Base-by-base conservation (phyloP, 1,140 invertebrate species). In the Calliphora vicina region DNA sequence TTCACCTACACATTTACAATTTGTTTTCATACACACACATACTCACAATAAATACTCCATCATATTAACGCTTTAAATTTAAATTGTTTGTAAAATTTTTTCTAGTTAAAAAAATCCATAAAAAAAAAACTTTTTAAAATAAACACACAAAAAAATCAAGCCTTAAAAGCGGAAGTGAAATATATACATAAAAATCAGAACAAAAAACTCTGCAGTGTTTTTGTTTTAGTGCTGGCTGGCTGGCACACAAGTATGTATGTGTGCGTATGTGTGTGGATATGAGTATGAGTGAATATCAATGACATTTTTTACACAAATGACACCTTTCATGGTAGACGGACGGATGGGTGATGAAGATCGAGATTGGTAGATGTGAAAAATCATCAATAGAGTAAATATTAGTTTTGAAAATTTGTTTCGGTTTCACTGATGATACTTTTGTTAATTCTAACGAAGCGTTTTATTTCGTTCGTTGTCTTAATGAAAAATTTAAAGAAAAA, bases 101-200 rank as follows among this genome's bases (percentile, higher is more conserved):
- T 50, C 1, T 17, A 50, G 17, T 17, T 17, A 50, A 50, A 50
- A 50, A 50, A 50, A 50, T 50, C 1, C 0, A 17, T n/a, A 12
- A 17, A 50, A 50, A 50, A 50, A 50, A 50, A 50, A 50, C 45
- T 35, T 74, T 74, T 74, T 29, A 74, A 74, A 74, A 74, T 74
- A 74, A 74, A 74, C 72, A 35, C 10, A 26, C 25, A n/a, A 72
- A 72, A 29, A 74, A 74, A 35, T 35, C 27, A 15, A n/a, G n/a
- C 72, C 72, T 74, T 74, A 74, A 74, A 73, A 35, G 72, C 72
- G 72, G 72, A 74, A 74, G 72, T 74, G 72, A 74, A 35, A 74
- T 17, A 73, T 73, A 35, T 74, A n/a, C 26, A 29, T 74, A 26
- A 35, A 35, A 6, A 35, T 35, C 35, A 35, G 35, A 35, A 35